phyloP scores from a whole-genome alignment of 2,113 vertebrate species.

The Nesogale talazaci region DNA sequence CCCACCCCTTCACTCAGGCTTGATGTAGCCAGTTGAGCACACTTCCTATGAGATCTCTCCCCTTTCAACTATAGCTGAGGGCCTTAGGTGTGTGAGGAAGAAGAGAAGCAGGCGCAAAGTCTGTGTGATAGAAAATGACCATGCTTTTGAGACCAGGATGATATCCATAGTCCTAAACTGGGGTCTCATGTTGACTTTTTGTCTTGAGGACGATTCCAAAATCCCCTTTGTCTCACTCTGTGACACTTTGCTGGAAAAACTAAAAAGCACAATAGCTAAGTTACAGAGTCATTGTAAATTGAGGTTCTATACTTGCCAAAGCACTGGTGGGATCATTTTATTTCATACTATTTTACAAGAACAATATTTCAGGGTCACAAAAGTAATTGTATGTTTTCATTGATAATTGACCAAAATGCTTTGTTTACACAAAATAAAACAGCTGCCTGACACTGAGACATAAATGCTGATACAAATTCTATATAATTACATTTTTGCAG shows the following conservation, averaged over 20 bases:
- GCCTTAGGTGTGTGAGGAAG: neutral
- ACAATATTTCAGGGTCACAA: slow-evolving; percentile 18
- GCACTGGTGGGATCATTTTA: slow-evolving; percentile 16
- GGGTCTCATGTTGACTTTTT: neutral
- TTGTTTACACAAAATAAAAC: neutral
- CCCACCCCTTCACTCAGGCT: neutral
- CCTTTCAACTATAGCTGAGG: neutral
- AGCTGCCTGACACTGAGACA: neutral
- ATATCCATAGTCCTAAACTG: neutral
- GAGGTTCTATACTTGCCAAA: neutral
- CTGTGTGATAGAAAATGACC: neutral
- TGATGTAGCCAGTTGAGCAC: neutral
- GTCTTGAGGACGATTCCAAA: neutral
- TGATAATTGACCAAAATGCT: slow-evolving; percentile 48
- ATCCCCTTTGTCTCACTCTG: neutral
- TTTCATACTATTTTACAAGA: slow-evolving; percentile 49
- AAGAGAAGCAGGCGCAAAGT: neutral
- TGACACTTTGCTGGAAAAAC: slow-evolving; percentile 15
- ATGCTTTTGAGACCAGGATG: neutral
- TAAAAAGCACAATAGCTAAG: slow-evolving; percentile 20
- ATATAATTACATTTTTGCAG: neutral
- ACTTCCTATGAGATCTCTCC: neutral
- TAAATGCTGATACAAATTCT: neutral
- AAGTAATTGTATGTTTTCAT: slow-evolving; percentile 30
- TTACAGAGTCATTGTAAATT: slow-evolving; percentile 1